A percentile compares a stretch with the other conserved stretches of the same genome.
Evolutionary conservation across 2,888 invertebrate species (phyloP).

Genomic region (Apoderus coryli): DNA sequence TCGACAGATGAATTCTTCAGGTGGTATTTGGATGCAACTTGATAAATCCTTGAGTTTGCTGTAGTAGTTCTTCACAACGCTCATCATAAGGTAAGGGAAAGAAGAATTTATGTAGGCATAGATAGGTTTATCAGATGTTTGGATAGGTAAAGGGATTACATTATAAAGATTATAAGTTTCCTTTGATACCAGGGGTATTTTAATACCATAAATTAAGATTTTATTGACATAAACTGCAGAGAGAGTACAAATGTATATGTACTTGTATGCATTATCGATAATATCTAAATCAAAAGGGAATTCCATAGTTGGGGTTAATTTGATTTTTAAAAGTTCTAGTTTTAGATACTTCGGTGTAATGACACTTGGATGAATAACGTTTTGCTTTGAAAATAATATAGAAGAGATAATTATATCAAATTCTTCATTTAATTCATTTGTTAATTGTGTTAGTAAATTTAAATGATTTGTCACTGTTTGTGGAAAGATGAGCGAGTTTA

Average conservation of each 20-base stretch:
- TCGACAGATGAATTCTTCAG: conserved; percentile 3
- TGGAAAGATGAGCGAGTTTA: conserved; percentile 6
- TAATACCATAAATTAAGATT: conserved; percentile 9
- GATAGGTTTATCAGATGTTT: too few species aligned
- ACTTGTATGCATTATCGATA: too few species aligned
- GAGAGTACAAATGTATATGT: too few species aligned
- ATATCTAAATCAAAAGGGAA: conserved; percentile 5
- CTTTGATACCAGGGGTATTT: conserved; percentile 6
- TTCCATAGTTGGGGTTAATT: conserved; percentile 1
- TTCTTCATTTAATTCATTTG: conserved; percentile 9
- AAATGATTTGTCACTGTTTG: conserved; percentile 10
- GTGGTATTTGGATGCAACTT: neutral
- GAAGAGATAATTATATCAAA: conserved; percentile 5
- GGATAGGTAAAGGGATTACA: conserved; percentile 10
- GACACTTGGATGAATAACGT: conserved; percentile 10
- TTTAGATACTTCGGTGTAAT: conserved; percentile 11
- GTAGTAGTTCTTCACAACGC: too few species aligned
- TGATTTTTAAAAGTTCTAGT: conserved; percentile 7
- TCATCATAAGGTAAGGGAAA: too few species aligned
- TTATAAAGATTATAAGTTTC: conserved; percentile 6
- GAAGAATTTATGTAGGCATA: too few species aligned
- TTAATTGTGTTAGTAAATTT: conserved; percentile 8
- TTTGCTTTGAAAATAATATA: conserved; percentile 10
- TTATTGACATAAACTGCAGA: too few species aligned
- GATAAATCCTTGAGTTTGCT: too few species aligned